Conservation (phyloP, 30 jellyfish, hydroid and myxozoan species). For the Haliclystus octoradiatus region DNA sequence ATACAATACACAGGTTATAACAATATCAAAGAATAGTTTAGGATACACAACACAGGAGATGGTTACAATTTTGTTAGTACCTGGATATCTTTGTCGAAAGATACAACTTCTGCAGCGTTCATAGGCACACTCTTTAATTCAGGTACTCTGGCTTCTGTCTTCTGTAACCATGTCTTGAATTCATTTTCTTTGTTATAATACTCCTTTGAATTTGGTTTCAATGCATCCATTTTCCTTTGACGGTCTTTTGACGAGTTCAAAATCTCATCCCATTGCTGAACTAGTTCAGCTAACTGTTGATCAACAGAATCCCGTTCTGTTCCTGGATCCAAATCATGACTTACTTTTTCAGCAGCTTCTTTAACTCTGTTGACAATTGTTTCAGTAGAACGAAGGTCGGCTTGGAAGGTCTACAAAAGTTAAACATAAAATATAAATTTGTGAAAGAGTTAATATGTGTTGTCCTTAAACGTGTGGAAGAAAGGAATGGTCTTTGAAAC, state of each 20-base stretch:
- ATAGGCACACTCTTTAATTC: slow-evolving; percentile 34
- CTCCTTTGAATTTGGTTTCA: slow-evolving; percentile 40
- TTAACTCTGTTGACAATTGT: slow-evolving; percentile 18
- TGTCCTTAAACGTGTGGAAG: too few relatives aligned
- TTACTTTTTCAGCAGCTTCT: slow-evolving; percentile 27
- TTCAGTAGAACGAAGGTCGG: neutral
- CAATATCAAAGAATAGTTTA: too few relatives aligned
- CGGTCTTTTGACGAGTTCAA: slow-evolving; percentile 12
- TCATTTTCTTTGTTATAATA: slow-evolving; percentile 32
- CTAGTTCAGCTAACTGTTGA: slow-evolving; percentile 23
- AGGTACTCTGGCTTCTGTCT: slow-evolving; percentile 17
- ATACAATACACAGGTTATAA: too few relatives aligned
- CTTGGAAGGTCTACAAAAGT: neutral
- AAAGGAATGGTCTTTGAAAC: too few relatives aligned
- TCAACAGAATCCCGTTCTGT: slow-evolving; percentile 33
- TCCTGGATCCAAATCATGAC: slow-evolving; percentile 20
- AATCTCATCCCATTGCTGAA: slow-evolving; percentile 31
- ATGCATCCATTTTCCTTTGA: slow-evolving; percentile 37
- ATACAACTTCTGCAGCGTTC: slow-evolving; percentile 18
- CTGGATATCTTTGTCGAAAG: slow-evolving; percentile 13
- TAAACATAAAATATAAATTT: too few relatives aligned
- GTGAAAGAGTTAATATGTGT: too few relatives aligned
- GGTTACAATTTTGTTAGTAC: too few relatives aligned
- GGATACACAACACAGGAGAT: too few relatives aligned
- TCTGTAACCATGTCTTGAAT: slow-evolving; percentile 37